phyloP scores from a whole-genome alignment of 2,888 invertebrate genomes.

The Caenorhabditis virilis region DNA sequence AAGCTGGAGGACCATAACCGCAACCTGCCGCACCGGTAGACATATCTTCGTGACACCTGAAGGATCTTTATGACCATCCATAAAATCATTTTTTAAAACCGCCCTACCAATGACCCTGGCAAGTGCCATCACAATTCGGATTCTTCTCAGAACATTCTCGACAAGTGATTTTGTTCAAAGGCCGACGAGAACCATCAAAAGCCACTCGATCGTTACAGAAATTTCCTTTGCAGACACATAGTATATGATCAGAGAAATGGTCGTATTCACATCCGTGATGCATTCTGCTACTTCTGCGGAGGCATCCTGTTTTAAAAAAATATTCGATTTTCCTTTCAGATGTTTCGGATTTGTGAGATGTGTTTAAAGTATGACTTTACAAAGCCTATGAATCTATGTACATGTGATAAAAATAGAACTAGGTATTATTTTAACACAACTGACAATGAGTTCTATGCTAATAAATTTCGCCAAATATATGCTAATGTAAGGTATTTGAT shows the following conservation, averaged over 20 bases:
- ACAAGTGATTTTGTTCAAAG: constrained; percentile 55
- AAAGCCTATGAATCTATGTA: no score
- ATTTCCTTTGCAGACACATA: constrained; percentile 63
- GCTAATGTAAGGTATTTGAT: no score
- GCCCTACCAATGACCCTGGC: constrained; percentile 54
- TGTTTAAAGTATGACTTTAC: no score
- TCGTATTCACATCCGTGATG: constrained; percentile 66
- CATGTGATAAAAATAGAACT: no score
- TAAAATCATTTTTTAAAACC: not conserved
- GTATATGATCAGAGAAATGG: constrained; percentile 60
- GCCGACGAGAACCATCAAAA: constrained; percentile 37
- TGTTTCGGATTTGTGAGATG: no score
- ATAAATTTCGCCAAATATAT: no score
- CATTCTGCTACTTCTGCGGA: constrained; percentile 59
- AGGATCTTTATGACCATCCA: not conserved
- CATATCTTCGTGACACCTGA: constrained; percentile 64
- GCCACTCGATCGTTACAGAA: constrained; percentile 65
- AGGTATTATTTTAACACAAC: no score
- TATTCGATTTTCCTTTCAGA: not conserved
- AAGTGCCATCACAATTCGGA: constrained; percentile 64
- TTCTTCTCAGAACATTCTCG: constrained; percentile 60
- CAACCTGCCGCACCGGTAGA: constrained; percentile 62
- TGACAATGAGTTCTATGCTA: no score
- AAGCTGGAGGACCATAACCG: constrained; percentile 65
- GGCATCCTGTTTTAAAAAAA: constrained; percentile 63